A percentile compares a stretch with the other conserved stretches of the same genome.
phyloP scores from a whole-genome alignment of 1,140 invertebrate species.

The Cydia fagiglandana region DNA sequence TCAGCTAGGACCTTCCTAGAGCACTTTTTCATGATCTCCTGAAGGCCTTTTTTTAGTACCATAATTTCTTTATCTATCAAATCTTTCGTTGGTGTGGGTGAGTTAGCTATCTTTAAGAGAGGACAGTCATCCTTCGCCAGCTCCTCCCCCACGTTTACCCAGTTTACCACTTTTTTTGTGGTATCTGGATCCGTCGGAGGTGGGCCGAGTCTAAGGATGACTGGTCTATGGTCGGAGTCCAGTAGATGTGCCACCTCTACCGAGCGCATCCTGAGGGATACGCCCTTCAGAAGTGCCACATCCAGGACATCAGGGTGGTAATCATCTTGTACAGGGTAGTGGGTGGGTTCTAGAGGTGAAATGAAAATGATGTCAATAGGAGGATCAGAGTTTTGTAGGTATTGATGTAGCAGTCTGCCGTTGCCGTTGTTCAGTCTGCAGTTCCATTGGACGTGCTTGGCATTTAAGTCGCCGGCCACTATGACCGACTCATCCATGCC shows the following conservation, averaged over 20 bases:
- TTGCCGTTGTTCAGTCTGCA: neutral
- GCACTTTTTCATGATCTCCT: too few relatives aligned
- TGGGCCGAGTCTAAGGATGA: neutral
- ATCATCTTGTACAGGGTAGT: neutral
- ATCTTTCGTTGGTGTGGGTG: too few relatives aligned
- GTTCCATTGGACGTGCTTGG: neutral
- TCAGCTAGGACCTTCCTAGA: too few relatives aligned
- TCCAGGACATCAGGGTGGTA: neutral
- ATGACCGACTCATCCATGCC: neutral
- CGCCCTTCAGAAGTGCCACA: neutral
- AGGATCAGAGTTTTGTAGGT: neutral
- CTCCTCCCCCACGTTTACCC: neutral
- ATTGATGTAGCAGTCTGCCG: neutral
- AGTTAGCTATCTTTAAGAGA: neutral
- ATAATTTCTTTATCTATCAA: too few relatives aligned
- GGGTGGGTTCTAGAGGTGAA: neutral
- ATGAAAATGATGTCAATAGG: neutral
- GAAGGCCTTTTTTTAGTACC: too few relatives aligned
- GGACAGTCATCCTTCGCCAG: neutral
- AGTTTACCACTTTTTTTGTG: neutral
- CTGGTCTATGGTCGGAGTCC: neutral
- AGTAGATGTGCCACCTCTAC: neutral
- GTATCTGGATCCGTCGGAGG: neutral
- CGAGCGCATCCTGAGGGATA: constrained; percentile 1
- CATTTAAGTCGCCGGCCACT: neutral